Evolutionary conservation across 2,113 vertebrate species (phyloP).

Genomic region (Theropithecus gelada): DNA sequence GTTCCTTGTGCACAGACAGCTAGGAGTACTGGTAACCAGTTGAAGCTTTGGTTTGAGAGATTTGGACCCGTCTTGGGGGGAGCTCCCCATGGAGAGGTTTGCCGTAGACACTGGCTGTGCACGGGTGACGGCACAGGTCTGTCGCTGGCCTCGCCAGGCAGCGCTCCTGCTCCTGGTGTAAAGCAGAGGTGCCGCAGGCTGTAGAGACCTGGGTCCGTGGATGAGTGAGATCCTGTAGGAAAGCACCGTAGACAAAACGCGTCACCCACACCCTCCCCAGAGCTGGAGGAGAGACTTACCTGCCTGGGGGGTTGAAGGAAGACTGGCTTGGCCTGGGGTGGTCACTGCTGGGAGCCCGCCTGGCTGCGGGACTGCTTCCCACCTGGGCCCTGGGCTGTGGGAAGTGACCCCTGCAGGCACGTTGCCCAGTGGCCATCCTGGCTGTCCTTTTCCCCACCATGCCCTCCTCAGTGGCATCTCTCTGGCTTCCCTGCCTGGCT

Average conservation of each 20-base stretch:
- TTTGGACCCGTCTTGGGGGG: background rate
- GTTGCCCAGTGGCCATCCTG: no score
- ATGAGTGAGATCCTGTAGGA: no score
- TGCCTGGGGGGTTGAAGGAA: background rate
- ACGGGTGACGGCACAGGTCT: background rate
- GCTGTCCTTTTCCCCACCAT: background rate
- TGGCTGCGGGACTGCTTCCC: background rate
- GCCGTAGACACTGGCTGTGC: background rate
- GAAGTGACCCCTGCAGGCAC: background rate
- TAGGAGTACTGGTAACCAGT: background rate
- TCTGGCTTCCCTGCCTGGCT: background rate
- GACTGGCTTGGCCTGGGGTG: background rate
- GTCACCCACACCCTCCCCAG: background rate
- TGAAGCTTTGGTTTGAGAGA: background rate
- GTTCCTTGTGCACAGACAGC: background rate
- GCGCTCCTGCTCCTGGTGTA: no score
- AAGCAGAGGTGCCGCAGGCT: no score
- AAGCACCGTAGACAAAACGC: rapidly evolving
- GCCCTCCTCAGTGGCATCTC: background rate
- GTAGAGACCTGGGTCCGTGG: no score
- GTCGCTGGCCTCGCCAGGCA: no score
- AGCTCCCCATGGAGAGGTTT: background rate
- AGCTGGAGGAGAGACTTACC: background rate
- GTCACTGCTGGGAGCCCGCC: background rate
- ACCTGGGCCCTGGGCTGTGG: background rate